Base-by-base conservation (phyloP, 1,140 invertebrate genomes). In the Archivesica marissinica region DNA sequence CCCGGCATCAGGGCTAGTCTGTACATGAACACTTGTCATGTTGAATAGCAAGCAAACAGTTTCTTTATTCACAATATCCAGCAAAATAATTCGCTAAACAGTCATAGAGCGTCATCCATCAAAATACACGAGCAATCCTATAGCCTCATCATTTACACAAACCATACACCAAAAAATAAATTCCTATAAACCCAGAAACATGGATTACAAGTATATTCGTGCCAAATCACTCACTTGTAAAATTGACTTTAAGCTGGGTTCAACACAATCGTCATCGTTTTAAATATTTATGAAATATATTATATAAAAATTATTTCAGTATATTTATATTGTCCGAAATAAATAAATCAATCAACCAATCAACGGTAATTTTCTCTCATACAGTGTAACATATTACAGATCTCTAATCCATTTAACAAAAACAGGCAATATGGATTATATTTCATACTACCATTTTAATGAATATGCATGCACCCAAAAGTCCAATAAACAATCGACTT, bases 11-110 rank as follows among this genome's bases (percentile, higher is more conserved):
- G 50, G 50, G 17, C 17, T n/a, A 13, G 20, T 33, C 30, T 59
- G 68, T 0, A 83, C n/a, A 35, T 64, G 68, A 56, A 83, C 70
- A 35, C 50, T 83, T 17, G 68, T 33, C 80, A 83, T 83, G 4
- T 75, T 41, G 9, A 39, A 44, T 20, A 2, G 28, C 0, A 20
- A 76, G n/a, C 35, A 6, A 13, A 30, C 59, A 3, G 25, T 35
- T 35, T 30, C 15, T 33, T 35, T 64, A 30, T 64, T 64, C 23
- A n/a, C 7, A 56, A 15, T 11, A 56, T 56, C 4, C 23, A 56
- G 11, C 7, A 11, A 56, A 56, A 13, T n/a, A 56, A 6, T 56
- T 6, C 7, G 17, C 41, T 9, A 47, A 47, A 47, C 17, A 17
- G 17, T 47, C 7, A 7, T 47, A 47, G 17, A 7, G 41, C 41